Evolutionary conservation across 30 jellyfish, hydroid and myxozoan genomes (phyloP), one percentile per base, ranked within the genome.

Genomic region (Nemopilema nomurai): DNA sequence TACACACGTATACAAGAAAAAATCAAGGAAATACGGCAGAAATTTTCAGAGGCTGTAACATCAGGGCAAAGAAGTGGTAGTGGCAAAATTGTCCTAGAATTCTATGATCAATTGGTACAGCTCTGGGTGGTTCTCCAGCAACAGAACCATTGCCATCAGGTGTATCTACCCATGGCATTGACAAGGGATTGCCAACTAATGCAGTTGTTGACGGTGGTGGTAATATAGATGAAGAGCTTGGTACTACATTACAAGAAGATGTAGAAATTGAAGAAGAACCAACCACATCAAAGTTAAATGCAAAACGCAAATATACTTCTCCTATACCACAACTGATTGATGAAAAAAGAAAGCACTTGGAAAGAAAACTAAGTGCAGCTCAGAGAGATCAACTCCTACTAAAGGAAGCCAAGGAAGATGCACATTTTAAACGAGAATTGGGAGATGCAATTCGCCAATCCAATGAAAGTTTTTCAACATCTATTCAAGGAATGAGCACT

Each of bases 321-420:
- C 26, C 49, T 75, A n/a, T n/a, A n/a, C n/a, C n/a, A n/a, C n/a
- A n/a, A n/a, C 76, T 81, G 21, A 81, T 81, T 69, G 83, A 81
- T 70, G 41, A 69, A 4, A 69, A 68, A 81, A 81, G 90, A 72
- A 81, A 33, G 50, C 83, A 81, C 70, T 22, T 81, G 77, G 83
- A 81, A 51, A 67, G 90, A 22, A 67, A 81, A 21, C 90, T 81
- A 13, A 66, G 84, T 81, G 90, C 90, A 13, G 83, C 71, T 7
- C 76, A 81, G 83, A 24, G 83, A 64, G 90, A 81, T 52, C 30
- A 81, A 52, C 53, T 81, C 67, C 41, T 81, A 18, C 16, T 81
- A 84, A 64, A 81, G 19, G 90, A 81, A 31, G 63, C 67, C 27
- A 81, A 81, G 83, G 90, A 81, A 30, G 80, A 82, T 18, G 22